Evolutionary conservation across 2,797 vertebrate species (phyloP), one percentile per base, ranked within the genome.

Genomic region (Prionace glauca): DNA sequence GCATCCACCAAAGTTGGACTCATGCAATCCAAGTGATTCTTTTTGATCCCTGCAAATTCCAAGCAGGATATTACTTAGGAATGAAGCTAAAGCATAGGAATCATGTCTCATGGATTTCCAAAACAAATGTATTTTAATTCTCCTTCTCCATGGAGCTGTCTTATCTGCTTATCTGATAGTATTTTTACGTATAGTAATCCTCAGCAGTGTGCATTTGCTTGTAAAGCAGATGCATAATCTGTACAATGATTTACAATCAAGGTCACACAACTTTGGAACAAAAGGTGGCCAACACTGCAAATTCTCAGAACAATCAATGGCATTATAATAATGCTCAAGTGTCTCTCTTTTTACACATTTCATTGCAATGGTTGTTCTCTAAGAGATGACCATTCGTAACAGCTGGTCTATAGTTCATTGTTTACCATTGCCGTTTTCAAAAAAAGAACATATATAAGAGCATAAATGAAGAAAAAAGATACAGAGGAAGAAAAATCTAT

Each of bases 101-200:
- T 84, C 12, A 36, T 8, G 7, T 24, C 22, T 20, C 20, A 8
- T 45, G 20, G 81, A 84, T 45, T 45, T 84, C 8, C 5, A 22
- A 84, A 20, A 45, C 41, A 41, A 9, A 84, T 7, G 36, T 45
- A 84, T 84, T 84, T 84, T 84, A 20, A 24, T 45, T 81, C 36
- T 84, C 41, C 36, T 45, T 84, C 81, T 84, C 36, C 41, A 84
- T 84, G 81, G 79, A 81, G 0, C 18, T 41, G 18, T 22, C 81
- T 24, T 41, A 22, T 45, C 81, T 84, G 36, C 41, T 84, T 41
- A 84, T 45, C 41, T 45, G 81, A 24, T 84, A 24, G 9, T 5
- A 84, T 84, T 45, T 91, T 91, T 91, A 91, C 32, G 65, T 91
- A 65, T 29, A 60, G 65, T 62, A n/a, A 91, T 91, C 29, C 88